A percentile compares a stretch with the other conserved stretches of the same genome.
Conservation (phyloP, 92 coral and sea anemone genomes). For the Parazoanthus atlanticus region DNA sequence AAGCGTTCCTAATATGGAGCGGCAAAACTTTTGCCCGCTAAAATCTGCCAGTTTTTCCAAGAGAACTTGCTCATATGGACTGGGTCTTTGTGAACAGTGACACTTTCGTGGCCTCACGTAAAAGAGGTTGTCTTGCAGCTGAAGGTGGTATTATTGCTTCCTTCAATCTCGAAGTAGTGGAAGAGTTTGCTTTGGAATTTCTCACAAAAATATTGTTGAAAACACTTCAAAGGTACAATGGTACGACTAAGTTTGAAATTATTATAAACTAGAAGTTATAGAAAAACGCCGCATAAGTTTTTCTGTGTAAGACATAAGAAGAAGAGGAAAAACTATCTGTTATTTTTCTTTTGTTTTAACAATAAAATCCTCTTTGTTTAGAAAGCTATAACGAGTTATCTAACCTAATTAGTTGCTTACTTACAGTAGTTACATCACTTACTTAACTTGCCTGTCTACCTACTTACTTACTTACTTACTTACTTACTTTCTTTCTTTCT, state of each 20-base stretch:
- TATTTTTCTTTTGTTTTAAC: slow-evolving; percentile 15
- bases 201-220: not conserved
- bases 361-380: slow-evolving; percentile 7
- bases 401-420: too few species aligned
- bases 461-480: too few species aligned
- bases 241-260: not conserved
- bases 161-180: not conserved
- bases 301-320: not conserved
- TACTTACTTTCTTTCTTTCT: too few species aligned
- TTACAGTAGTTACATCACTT: too few species aligned
- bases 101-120: not conserved
- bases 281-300: not conserved
- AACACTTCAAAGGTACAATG: not conserved
- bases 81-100: not conserved
- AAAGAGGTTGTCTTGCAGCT: not conserved
- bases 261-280: not conserved
- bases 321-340: not conserved
- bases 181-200: not conserved
- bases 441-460: too few species aligned
- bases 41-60: not conserved
- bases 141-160: not conserved
- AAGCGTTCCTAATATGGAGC: not conserved
- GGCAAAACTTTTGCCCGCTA: not conserved
- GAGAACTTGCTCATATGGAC: not conserved
- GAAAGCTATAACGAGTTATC: not conserved